A percentile compares a stretch with the other conserved stretches of the same genome.
Evolutionary conservation across 2,797 vertebrate genomes (phyloP).

Genomic region (Rhadinocentrus ornatus): DNA sequence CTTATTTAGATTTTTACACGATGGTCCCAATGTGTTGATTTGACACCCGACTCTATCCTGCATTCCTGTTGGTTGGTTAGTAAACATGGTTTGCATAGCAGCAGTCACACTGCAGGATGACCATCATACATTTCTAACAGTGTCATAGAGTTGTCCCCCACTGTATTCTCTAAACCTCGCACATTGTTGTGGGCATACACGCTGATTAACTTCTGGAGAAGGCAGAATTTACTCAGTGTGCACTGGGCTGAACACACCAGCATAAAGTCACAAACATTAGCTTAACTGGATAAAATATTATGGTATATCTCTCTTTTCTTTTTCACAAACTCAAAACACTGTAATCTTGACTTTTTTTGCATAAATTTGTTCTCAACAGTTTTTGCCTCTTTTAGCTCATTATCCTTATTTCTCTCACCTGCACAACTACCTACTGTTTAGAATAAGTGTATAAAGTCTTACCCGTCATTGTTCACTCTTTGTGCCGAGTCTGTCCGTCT

Average conservation of each 20-base stretch:
- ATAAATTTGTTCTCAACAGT: not conserved
- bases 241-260: not conserved
- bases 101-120: not conserved
- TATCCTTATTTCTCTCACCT: not conserved
- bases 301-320: not conserved
- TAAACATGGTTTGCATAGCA: not conserved
- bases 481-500: slow-evolving; percentile 44
- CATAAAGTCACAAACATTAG: not conserved
- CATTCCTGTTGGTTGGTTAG: not conserved
- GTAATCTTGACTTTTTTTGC: slow-evolving; percentile 11
- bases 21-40: not conserved
- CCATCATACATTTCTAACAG: not conserved
- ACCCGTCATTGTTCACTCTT: slow-evolving; percentile 67
- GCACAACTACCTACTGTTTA: not conserved
- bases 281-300: not conserved
- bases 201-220: not conserved
- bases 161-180: too few species aligned
- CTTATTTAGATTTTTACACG: not conserved
- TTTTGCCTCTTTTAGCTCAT: not conserved
- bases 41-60: not conserved
- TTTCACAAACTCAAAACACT: not conserved
- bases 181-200: too few species aligned
- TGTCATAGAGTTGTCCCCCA: not conserved
- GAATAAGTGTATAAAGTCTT: slow-evolving; percentile 48
- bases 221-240: not conserved